Conservation (phyloP, 1,140 invertebrate species). For the Procambarus clarkii region DNA sequence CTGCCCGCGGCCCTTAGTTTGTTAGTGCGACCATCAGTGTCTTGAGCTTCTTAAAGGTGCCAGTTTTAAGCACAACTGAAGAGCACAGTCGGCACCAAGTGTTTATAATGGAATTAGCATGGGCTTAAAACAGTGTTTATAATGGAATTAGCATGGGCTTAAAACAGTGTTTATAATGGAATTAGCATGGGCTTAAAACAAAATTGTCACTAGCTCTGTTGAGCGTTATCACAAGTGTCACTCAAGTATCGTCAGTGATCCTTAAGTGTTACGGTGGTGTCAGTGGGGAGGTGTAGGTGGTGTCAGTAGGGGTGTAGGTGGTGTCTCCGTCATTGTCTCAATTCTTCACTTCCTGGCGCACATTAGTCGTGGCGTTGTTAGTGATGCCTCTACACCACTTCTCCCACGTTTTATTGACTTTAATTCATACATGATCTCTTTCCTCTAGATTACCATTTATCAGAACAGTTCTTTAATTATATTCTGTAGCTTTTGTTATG, state of each 20-base stretch:
- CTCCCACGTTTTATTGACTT: not conserved
- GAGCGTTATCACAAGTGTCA: too few relatives aligned
- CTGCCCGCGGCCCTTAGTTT: too few relatives aligned
- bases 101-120: too few relatives aligned
- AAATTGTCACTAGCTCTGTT: too few relatives aligned
- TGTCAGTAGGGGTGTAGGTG: not conserved
- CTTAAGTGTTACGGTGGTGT: not conserved
- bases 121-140: too few relatives aligned
- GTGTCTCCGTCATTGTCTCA: constrained; percentile 11
- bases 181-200: too few relatives aligned
- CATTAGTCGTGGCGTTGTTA: not conserved
- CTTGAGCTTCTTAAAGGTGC: too few relatives aligned
- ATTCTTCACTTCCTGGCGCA: constrained; percentile 15
- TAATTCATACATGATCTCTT: constrained; percentile 3
- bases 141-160: too few relatives aligned
- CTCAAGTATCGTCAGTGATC: not conserved
- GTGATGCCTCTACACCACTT: not conserved
- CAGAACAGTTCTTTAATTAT: not conserved
- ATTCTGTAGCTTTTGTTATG: not conserved
- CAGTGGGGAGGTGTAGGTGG: not conserved
- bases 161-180: too few relatives aligned
- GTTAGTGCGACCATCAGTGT: too few relatives aligned
- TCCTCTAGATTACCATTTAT: not conserved
- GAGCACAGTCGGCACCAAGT: too few relatives aligned
- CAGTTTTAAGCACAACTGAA: too few relatives aligned